phyloP scores from a whole-genome alignment of 2,888 invertebrate species.

The Coecobrya sp. region DNA sequence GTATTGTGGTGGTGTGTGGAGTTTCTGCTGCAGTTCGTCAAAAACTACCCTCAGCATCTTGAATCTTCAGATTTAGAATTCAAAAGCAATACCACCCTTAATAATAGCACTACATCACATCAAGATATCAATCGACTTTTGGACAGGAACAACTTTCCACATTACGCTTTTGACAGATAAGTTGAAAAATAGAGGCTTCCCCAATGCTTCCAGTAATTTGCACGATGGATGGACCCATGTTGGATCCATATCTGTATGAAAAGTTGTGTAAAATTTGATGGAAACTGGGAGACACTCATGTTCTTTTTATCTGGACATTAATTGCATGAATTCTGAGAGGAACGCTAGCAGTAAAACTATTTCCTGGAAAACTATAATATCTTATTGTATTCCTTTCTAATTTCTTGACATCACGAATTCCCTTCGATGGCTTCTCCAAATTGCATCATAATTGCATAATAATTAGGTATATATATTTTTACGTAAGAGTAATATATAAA shows the following conservation, averaged over 20 bases:
- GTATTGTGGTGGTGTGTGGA: too few relatives aligned
- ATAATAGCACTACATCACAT: background rate
- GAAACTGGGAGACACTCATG: background rate
- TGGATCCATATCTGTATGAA: too few relatives aligned
- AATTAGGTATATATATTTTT: too few relatives aligned
- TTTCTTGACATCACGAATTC: background rate
- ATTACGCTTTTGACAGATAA: background rate
- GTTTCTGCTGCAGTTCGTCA: too few relatives aligned
- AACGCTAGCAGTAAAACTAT: background rate
- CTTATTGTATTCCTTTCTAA: background rate
- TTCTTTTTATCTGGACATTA: background rate
- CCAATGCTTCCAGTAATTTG: background rate
- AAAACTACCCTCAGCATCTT: too few relatives aligned
- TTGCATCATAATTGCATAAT: background rate
- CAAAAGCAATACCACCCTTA: too few relatives aligned
- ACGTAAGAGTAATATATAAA: too few relatives aligned
- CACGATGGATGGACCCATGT: too few relatives aligned
- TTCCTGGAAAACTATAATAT: conserved; percentile 1
- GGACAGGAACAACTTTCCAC: background rate
- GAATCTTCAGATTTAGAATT: too few relatives aligned
- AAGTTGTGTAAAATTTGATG: conserved; percentile 2
- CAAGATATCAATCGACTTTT: background rate
- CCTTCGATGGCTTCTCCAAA: background rate
- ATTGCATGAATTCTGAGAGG: background rate
- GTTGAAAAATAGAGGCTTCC: background rate